Evolutionary conservation across 2,888 invertebrate species (phyloP), one percentile per base, ranked within the genome.

Genomic region (Folsomia candida): DNA sequence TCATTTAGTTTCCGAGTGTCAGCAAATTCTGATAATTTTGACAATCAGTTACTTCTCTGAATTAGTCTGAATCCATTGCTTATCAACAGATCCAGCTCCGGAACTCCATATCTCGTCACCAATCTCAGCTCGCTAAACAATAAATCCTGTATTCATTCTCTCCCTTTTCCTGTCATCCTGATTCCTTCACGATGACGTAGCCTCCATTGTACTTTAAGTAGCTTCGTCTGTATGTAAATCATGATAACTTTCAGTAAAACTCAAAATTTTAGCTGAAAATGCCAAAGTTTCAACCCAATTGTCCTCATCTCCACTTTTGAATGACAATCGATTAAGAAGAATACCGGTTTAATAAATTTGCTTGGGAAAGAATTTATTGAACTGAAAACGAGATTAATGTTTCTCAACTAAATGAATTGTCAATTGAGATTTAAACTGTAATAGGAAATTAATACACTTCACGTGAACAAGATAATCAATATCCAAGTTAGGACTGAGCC

Each of bases 21-120:
- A 54, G 54, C 54, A 54, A 54, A 54, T 54, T 54, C 54, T 14
- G 54, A 54, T 54, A 67, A 68, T 61, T 60, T 59, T 59, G 59
- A 59, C 51, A 64, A 29, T 51, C 51, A 64, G 37, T 64, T 64
- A 25, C 28, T n/a, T n/a, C n/a, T n/a, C n/a, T n/a, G n/a, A n/a
- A n/a, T 62, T 62, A 37, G 37, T 37, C 54, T n/a, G 63, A 64
- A 64, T 64, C 51, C 61, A 65, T 59, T 72, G 62, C 67, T 72
- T 74, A 72, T 72, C 76, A 70, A 67, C 69, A 67, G 73, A 76
- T 70, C 73, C 76, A 70, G 76, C 76, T n/a, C n/a, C 76, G 76
- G 76, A 76, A 76, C 73, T 76, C 60, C 51, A 67, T 74, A 74
- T 76, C 73, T 66, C 64, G 67, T 68, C 70, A 66, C 69, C 71